These are phyloP conservation scores for Phrynocephalus vlangalii DNA, from an alignment of 2,797 vertebrate genomes.

Conservation along the genomic window DNA sequence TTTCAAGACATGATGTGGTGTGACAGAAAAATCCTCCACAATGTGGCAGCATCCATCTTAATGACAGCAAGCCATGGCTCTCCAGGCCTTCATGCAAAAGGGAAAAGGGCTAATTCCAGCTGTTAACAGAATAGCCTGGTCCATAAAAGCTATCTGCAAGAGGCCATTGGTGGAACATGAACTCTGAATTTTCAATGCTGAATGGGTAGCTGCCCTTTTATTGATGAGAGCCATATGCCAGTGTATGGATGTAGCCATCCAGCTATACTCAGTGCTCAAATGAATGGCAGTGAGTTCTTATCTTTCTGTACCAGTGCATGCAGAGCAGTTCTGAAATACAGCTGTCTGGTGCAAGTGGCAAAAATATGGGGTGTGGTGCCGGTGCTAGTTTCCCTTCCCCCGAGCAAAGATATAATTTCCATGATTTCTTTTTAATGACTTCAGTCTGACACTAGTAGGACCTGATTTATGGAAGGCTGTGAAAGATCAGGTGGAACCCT, in stretches of 20 bases:
- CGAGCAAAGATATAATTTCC: conserved; percentile 96
- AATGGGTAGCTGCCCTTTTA: conserved; percentile 50
- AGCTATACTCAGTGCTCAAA: neutral
- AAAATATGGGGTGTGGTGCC: conserved; percentile 30
- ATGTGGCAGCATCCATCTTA: conserved; percentile 51
- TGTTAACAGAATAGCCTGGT: conserved; percentile 55
- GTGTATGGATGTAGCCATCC: conserved; percentile 4
- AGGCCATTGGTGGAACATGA: conserved; percentile 40
- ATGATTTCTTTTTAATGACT: conserved; percentile 99
- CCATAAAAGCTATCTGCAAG: conserved; percentile 50
- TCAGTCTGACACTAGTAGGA: conserved; percentile 80
- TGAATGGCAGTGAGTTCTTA: neutral
- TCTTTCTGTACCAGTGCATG: conserved; percentile 29
- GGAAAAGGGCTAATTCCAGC: conserved; percentile 63
- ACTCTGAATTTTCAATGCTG: conserved; percentile 51
- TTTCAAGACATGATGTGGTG: conserved; percentile 12
- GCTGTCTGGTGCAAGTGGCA: conserved; percentile 20
- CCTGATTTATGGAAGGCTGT: conserved; percentile 93
- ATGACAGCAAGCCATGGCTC: conserved; percentile 25
- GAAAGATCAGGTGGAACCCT: conserved; percentile 84
- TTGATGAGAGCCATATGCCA: conserved; percentile 32
- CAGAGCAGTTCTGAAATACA: conserved; percentile 41
- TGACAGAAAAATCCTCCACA: conserved; percentile 32
- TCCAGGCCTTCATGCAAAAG: conserved; percentile 14
- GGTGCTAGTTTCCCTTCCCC: conserved; percentile 80